phyloP scores from a whole-genome alignment of 2,797 vertebrate genomes.

The Emydoidea blandingii region DNA sequence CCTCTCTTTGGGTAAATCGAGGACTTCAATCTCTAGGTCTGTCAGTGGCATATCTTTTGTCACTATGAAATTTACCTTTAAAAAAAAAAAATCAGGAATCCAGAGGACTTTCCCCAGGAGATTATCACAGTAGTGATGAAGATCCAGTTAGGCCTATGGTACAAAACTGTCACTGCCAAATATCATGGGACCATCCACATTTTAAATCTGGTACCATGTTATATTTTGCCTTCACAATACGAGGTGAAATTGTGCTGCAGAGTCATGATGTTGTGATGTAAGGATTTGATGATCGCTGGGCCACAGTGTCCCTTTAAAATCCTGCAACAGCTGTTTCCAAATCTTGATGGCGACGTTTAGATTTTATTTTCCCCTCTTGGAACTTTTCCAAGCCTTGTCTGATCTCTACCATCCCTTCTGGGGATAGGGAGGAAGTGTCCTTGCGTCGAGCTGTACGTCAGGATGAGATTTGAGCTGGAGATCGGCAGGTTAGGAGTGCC shows the following conservation, averaged over 20 bases:
- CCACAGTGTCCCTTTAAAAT: accelerated
- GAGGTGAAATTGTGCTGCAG: background rate
- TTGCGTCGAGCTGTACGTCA: background rate
- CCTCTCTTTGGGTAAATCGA: background rate
- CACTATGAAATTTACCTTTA: background rate
- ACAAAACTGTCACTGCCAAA: background rate
- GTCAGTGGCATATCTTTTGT: background rate
- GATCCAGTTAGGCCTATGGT: background rate
- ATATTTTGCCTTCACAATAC: background rate
- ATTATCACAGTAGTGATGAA: background rate
- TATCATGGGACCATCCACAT: background rate
- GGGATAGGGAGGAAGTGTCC: background rate
- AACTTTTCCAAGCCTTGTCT: background rate
- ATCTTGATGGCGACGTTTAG: background rate
- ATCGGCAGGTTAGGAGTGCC: accelerated
- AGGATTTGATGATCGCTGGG: background rate
- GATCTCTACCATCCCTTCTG: background rate
- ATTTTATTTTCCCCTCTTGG: background rate
- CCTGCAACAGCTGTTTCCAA: background rate
- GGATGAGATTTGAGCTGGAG: background rate
- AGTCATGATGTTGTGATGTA: background rate
- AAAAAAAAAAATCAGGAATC: background rate
- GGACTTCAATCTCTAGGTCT: background rate
- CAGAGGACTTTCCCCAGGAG: background rate
- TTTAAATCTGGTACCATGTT: background rate